A percentile compares a stretch with the other conserved stretches of the same genome.
Conservation (phyloP, 2,113 vertebrate genomes). For the Suncus etruscus region DNA sequence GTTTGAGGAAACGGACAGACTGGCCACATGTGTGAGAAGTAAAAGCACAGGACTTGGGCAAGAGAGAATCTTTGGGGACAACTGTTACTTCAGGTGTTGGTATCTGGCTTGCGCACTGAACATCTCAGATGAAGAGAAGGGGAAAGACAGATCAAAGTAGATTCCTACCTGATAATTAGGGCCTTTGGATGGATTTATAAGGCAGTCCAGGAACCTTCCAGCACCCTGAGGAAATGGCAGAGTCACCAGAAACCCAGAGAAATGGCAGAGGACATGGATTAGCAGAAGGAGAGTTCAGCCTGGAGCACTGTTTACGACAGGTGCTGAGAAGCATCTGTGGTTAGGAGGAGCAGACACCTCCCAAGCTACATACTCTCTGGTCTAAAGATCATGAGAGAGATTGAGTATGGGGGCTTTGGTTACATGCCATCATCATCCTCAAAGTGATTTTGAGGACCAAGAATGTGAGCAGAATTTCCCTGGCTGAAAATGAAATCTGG, state of each 20-base stretch:
- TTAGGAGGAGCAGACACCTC: rapidly evolving
- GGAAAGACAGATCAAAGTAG: not conserved
- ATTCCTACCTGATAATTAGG: not conserved
- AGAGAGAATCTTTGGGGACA: not conserved
- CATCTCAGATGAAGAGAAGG: not conserved
- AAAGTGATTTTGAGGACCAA: not conserved
- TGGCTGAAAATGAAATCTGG: not conserved
- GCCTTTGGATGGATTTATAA: not conserved
- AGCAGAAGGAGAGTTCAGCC: not conserved
- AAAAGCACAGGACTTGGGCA: not conserved
- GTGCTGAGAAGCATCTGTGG: rapidly evolving
- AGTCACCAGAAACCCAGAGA: not conserved
- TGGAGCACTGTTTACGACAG: not conserved
- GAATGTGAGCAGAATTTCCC: not conserved
- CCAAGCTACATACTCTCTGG: rapidly evolving
- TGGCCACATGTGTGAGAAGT: not conserved
- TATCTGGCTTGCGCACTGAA: not conserved
- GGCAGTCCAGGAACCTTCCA: not conserved
- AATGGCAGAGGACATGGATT: not conserved
- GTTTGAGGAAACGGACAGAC: not conserved
- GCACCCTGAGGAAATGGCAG: not conserved
- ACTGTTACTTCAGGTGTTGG: not conserved
- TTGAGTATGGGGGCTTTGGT: not conserved
- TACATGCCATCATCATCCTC: not conserved
- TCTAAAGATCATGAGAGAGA: not conserved